A percentile compares a stretch with the other conserved stretches of the same genome.
phyloP scores from a whole-genome alignment of 2,113 vertebrate species.

The Verasper variegatus region DNA sequence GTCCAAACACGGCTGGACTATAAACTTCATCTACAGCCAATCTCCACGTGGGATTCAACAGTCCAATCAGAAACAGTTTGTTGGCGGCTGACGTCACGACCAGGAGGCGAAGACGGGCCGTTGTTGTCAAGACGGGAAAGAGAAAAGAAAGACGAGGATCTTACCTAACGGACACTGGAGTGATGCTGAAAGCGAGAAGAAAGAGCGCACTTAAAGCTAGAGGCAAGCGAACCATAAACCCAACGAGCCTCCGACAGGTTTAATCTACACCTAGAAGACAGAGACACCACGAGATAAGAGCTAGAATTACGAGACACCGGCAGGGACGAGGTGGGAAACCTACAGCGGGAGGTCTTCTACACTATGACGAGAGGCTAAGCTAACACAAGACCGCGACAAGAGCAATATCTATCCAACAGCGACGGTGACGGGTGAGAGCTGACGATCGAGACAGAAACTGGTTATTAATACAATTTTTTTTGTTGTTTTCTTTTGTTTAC shows the following conservation, averaged over 20 bases:
- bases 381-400: constrained; percentile 69
- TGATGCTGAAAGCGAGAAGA: constrained; percentile 22
- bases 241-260: constrained; percentile 38
- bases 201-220: constrained; percentile 1
- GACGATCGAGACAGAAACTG: constrained; percentile 61
- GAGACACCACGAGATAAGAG: constrained; percentile 63
- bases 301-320: constrained; percentile 55
- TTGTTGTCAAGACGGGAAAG: not conserved
- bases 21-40: not conserved
- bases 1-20: not conserved
- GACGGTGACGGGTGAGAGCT: constrained; percentile 37
- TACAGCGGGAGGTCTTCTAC: constrained; percentile 12
- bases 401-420: constrained; percentile 56
- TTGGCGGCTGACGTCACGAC: not conserved
- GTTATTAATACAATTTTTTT: constrained; percentile 20
- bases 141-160: not conserved
- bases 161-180: constrained; percentile 24
- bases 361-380: constrained; percentile 60
- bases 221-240: constrained; percentile 32
- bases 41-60: not conserved
- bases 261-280: constrained; percentile 59
- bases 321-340: constrained; percentile 20
- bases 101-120: no score
- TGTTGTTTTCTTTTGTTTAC: constrained; percentile 13
- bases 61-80: constrained; percentile 16